Evolutionary conservation across 2,797 vertebrate species (phyloP), one percentile per base, ranked within the genome.

Genomic region (Pipistrellus kuhlii): DNA sequence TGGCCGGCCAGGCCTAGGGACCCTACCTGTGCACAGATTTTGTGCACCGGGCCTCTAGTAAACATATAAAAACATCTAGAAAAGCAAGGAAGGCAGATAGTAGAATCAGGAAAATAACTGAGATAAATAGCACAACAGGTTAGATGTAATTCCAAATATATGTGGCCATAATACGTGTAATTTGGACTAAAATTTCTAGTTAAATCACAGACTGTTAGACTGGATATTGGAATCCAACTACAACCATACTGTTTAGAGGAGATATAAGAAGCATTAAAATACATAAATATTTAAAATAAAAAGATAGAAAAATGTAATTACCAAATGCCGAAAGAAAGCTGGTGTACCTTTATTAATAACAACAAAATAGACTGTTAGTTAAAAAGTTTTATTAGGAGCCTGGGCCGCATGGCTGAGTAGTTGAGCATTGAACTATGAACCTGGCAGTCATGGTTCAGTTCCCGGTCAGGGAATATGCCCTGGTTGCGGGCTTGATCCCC

Each of bases 221-320:
- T 66, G 57, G 21, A 44, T 55, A 66, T 76, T n/a, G 20, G 83
- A 84, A 66, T 66, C 20, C 75, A 89, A 46, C 32, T 62, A 51
- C 13, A 55, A 23, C 21, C 53, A 73, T 82, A 73, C 25, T 81
- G 25, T 90, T 83, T 73, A 59, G 14, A 51, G 25, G 53, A n/a
- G 41, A 27, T 35, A 62, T 82, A n/a, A 82, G 62, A 51, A 62
- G 57, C 17, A 41, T 73, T 64, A 51, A 82, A 82, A 59, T 48
- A 38, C 55, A 69, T 48, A 78, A 66, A 82, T 55, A 90, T 38
- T 66, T 15, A 75, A 75, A 91, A 83, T 64, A n/a, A 48, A 90
- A 51, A 83, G 21, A 48, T 15, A 44, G n/a, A 44, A 75, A 75
- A 62, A 84, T 66, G 20, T 75, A 84, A 75, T 76, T 66, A 77